A percentile compares a stretch with the other conserved stretches of the same genome.
phyloP scores from a whole-genome alignment of 2,113 vertebrate genomes.

The Ploceus nigricollis region DNA sequence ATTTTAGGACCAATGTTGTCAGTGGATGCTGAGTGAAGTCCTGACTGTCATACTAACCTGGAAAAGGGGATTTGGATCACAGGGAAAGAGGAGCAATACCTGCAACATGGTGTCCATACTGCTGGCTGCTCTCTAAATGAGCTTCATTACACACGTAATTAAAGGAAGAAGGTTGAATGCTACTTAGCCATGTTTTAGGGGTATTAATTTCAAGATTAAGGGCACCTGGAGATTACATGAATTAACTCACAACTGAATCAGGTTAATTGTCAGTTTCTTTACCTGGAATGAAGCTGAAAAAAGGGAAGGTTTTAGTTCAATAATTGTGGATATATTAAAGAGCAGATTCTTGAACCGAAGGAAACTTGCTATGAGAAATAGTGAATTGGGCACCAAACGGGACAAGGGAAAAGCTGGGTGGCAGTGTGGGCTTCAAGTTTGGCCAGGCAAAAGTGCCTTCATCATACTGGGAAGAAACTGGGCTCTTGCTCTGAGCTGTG shows the following conservation, averaged over 20 bases:
- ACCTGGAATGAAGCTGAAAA: neutral
- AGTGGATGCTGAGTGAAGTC: neutral
- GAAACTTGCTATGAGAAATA: rapidly evolving
- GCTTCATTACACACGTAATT: constrained; percentile 3
- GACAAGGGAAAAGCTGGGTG: neutral
- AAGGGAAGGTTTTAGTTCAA: neutral
- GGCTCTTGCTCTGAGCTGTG: neutral
- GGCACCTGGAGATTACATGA: constrained; percentile 34
- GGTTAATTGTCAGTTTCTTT: constrained; percentile 48
- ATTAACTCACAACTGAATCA: neutral
- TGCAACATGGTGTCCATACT: neutral
- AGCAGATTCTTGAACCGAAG: neutral
- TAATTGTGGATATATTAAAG: neutral
- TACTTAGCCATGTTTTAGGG: neutral
- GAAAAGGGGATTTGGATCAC: neutral
- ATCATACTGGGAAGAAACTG: neutral
- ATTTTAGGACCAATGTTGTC: neutral
- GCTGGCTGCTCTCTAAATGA: constrained; percentile 13
- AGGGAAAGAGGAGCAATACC: neutral
- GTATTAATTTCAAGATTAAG: constrained; percentile 33
- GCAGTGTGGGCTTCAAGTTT: neutral
- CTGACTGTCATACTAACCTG: neutral
- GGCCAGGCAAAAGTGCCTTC: neutral
- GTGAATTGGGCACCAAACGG: neutral
- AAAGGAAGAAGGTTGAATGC: neutral